phyloP scores from a whole-genome alignment of 2,113 vertebrate genomes.

The Passerina amoena region DNA sequence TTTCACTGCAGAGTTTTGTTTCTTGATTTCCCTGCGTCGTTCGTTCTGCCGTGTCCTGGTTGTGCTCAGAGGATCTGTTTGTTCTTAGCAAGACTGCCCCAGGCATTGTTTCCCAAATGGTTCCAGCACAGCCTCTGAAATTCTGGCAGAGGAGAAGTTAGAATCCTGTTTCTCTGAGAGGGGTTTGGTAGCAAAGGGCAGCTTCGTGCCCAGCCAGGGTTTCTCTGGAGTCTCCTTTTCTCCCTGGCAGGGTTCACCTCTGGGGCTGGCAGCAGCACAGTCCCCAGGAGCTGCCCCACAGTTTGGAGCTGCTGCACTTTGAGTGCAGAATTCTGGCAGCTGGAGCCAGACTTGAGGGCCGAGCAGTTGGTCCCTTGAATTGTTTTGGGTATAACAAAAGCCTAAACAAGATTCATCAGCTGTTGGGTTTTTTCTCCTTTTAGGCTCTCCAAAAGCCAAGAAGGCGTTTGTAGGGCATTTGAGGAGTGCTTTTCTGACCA shows the following conservation, averaged over 20 bases:
- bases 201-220: accelerated
- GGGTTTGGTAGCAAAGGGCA: neutral
- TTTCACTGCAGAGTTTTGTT: neutral
- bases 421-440: neutral
- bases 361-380: neutral
- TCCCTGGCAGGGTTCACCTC: neutral
- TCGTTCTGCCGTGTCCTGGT: neutral
- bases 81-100: neutral
- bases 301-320: neutral
- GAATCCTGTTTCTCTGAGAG: neutral
- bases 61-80: conserved; percentile 4
- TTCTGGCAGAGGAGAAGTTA: neutral
- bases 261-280: neutral
- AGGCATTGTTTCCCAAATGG: neutral
- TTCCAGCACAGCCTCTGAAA: neutral
- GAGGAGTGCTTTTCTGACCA: neutral
- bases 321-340: neutral
- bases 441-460: neutral
- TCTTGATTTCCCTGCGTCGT: neutral
- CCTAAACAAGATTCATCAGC: neutral
- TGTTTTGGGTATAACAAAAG: neutral
- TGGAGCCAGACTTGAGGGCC: neutral
- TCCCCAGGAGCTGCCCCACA: neutral
- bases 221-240: neutral
- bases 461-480: neutral